A percentile compares a stretch with the other conserved stretches of the same genome.
These are phyloP conservation scores for Gymnocephalus cernua DNA, from an alignment of 2,113 vertebrate genomes.

Conservation along the genomic window DNA sequence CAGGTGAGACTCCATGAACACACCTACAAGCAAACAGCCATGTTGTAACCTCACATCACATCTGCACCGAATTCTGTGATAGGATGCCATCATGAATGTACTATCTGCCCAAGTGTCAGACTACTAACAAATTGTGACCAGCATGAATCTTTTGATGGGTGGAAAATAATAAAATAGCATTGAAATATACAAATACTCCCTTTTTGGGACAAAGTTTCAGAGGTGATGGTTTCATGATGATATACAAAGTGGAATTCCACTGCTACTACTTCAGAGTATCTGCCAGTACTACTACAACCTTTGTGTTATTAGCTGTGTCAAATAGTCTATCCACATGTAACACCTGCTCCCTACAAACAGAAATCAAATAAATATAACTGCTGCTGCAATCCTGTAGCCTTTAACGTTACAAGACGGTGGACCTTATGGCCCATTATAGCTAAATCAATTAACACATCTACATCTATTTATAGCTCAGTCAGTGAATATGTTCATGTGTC, in stretches of 20 bases:
- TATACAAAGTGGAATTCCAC: not conserved
- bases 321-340: not conserved
- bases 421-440: not conserved
- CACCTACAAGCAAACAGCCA: conserved; percentile 60
- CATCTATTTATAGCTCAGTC: conserved; percentile 20
- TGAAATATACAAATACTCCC: not conserved
- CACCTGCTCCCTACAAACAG: not conserved
- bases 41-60: not conserved
- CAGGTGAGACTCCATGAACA: conserved; percentile 49
- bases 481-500: not conserved
- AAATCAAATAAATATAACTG: not conserved
- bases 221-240: not conserved
- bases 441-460: conserved; percentile 22
- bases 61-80: not conserved
- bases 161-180: not conserved
- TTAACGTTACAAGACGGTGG: not conserved
- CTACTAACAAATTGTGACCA: not conserved
- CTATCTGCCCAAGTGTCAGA: not conserved
- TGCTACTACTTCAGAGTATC: not conserved
- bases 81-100: no score
- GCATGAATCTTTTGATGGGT: not conserved
- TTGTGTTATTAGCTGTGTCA: not conserved
- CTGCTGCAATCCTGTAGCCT: not conserved
- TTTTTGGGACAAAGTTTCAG: not conserved
- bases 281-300: not conserved